Conservation (phyloP, 2,797 vertebrate genomes). For the Acanthurus leucopareius region DNA sequence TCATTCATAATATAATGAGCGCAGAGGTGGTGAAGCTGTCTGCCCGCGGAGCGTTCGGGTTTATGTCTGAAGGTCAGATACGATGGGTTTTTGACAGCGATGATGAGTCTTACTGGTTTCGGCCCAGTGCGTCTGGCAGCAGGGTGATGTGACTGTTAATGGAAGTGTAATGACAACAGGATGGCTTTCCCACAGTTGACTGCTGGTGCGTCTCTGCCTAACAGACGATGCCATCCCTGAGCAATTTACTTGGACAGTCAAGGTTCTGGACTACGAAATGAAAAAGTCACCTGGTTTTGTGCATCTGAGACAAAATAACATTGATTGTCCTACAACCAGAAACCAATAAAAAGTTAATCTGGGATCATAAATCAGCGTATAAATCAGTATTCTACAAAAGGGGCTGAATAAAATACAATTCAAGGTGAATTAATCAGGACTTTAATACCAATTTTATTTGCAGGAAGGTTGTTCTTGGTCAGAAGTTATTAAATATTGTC, state of each 20-base stretch:
- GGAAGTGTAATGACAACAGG: constrained; percentile 73
- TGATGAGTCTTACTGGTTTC: constrained; percentile 67
- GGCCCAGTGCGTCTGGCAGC: constrained; percentile 61
- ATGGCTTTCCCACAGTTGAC: constrained; percentile 59
- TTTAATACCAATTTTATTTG: too few relatives aligned
- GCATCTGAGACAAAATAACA: constrained; percentile 9
- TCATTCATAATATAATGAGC: constrained; percentile 65
- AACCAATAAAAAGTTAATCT: constrained; percentile 7
- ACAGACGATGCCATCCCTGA: constrained; percentile 39
- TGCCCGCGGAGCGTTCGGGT: constrained; percentile 36
- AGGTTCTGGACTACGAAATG: constrained; percentile 26
- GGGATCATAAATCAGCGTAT: background rate
- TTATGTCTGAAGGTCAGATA: constrained; percentile 74
- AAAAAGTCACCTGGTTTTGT: constrained; percentile 22
- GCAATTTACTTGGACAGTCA: constrained; percentile 32
- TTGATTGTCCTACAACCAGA: constrained; percentile 22
- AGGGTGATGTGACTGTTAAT: constrained; percentile 66
- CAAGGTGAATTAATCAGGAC: too few relatives aligned
- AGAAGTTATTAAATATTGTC: too few relatives aligned
- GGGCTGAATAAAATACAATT: too few relatives aligned
- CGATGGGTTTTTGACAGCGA: constrained; percentile 50
- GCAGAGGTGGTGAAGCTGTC: constrained; percentile 35
- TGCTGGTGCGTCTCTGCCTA: constrained; percentile 45
- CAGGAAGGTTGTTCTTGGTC: too few relatives aligned
- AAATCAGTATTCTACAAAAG: background rate